Conservation (phyloP, 2,888 invertebrate species). For the Ptilodon capucinus region DNA sequence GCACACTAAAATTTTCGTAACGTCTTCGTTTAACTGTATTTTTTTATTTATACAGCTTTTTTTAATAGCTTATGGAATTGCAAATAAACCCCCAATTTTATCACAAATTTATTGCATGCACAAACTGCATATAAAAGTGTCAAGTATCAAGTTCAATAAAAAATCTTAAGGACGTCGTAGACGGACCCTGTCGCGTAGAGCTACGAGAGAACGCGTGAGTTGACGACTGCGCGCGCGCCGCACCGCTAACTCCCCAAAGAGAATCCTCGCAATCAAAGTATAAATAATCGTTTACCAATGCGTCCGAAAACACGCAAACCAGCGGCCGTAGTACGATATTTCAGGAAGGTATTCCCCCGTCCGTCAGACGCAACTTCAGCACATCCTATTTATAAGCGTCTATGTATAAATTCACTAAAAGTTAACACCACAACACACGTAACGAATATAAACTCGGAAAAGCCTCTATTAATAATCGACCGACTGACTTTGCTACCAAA, state of each 20-base stretch:
- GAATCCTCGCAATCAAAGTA: constrained; percentile 74
- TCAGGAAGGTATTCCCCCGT: constrained; percentile 83
- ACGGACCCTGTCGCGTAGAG: constrained; percentile 18
- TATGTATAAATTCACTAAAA: constrained; percentile 84
- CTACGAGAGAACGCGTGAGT: constrained; percentile 29
- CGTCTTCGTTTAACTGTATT: too few relatives aligned
- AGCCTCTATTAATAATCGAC: constrained; percentile 84
- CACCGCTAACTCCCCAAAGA: constrained; percentile 42
- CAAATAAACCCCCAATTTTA: background rate
- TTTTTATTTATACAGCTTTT: too few relatives aligned
- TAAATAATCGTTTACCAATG: constrained; percentile 83
- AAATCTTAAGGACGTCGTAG: background rate
- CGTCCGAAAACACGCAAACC: constrained; percentile 80
- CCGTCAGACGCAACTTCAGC: constrained; percentile 82
- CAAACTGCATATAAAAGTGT: too few relatives aligned
- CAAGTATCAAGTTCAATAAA: too few relatives aligned
- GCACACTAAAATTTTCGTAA: too few relatives aligned
- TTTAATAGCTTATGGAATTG: too few relatives aligned
- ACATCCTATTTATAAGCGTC: constrained; percentile 83
- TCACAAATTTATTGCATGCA: background rate
- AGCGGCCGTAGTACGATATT: constrained; percentile 81
- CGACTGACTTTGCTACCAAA: constrained; percentile 84
- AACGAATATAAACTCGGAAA: constrained; percentile 83
- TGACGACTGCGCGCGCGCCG: constrained; percentile 30
- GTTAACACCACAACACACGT: constrained; percentile 83